These are phyloP conservation scores for Drosophila bifasciata DNA, from an alignment of 1,140 invertebrate genomes.

Conservation along the genomic window DNA sequence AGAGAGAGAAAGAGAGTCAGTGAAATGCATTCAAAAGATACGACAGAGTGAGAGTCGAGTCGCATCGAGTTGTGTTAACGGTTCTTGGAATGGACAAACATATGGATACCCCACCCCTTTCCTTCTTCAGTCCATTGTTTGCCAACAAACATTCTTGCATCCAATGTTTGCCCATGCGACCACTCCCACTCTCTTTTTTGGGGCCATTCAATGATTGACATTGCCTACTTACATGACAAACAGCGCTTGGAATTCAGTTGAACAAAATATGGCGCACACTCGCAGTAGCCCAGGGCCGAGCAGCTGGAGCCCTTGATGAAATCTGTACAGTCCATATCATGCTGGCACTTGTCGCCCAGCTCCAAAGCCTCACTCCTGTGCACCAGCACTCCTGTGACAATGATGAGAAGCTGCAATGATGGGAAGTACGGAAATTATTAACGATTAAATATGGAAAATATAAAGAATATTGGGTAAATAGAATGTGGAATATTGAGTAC, in stretches of 20 bases:
- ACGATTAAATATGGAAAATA: too few relatives aligned
- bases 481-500: too few relatives aligned
- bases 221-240: constrained; percentile 88
- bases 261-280: constrained; percentile 88
- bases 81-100: too few relatives aligned
- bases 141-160: constrained; percentile 32
- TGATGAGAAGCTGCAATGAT: constrained; percentile 50
- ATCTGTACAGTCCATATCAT: constrained; percentile 84
- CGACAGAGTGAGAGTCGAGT: constrained; percentile 3
- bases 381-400: constrained; percentile 60
- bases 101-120: too few relatives aligned
- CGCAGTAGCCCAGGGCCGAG: constrained; percentile 85
- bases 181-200: constrained; percentile 39
- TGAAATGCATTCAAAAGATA: too few relatives aligned
- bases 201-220: constrained; percentile 73
- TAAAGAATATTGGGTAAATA: neutral
- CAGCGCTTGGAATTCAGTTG: constrained; percentile 87
- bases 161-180: constrained; percentile 50
- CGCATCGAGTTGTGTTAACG: too few relatives aligned
- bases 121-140: neutral
- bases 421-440: too few relatives aligned
- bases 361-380: constrained; percentile 46
- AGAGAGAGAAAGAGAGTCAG: constrained; percentile 7
- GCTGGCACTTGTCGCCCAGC: constrained; percentile 80
- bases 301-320: constrained; percentile 83